Percentiles rank a stretch among this genome's conserved stretches.
These are phyloP conservation scores for Drosophila nigromelanica DNA, from an alignment of 1,140 invertebrate species.

Conservation along the genomic window DNA sequence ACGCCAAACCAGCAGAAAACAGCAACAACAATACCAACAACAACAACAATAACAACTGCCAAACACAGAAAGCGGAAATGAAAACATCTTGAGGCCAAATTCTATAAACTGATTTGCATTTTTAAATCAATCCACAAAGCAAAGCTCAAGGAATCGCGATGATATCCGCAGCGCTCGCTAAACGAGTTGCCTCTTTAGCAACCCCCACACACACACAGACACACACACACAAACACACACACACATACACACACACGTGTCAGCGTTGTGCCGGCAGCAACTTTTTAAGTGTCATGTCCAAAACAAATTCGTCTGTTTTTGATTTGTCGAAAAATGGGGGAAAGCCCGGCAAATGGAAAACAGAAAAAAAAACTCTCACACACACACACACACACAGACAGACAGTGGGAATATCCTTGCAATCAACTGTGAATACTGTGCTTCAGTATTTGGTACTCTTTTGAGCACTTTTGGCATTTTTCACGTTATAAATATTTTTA, in stretches of 20 bases:
- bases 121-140: conserved; percentile 76
- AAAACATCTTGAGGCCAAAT: conserved; percentile 75
- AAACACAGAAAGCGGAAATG: conserved; percentile 63
- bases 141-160: conserved; percentile 43
- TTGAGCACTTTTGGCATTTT: conserved; percentile 60
- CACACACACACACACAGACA: conserved; percentile 16
- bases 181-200: conserved; percentile 36
- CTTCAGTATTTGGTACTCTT: conserved; percentile 11
- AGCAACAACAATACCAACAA: conserved; percentile 12
- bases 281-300: conserved; percentile 81
- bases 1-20: conserved; percentile 14
- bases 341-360: conserved; percentile 20
- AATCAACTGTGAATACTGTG: conserved; percentile 62
- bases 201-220: conserved; percentile 38
- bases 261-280: conserved; percentile 59
- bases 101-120: conserved; percentile 74
- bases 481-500: conserved; percentile 81
- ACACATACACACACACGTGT: conserved; percentile 57
- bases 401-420: conserved; percentile 48
- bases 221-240: conserved; percentile 22
- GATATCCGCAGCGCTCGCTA: conserved; percentile 7
- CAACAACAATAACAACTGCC: conserved; percentile 30
- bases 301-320: conserved; percentile 83
- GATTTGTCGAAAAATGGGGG: conserved; percentile 74
- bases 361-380: conserved; percentile 14